Evolutionary conservation across 2,797 vertebrate genomes (phyloP), one percentile per base, ranked within the genome.

Genomic region (Acrossocheilus fasciatus): DNA sequence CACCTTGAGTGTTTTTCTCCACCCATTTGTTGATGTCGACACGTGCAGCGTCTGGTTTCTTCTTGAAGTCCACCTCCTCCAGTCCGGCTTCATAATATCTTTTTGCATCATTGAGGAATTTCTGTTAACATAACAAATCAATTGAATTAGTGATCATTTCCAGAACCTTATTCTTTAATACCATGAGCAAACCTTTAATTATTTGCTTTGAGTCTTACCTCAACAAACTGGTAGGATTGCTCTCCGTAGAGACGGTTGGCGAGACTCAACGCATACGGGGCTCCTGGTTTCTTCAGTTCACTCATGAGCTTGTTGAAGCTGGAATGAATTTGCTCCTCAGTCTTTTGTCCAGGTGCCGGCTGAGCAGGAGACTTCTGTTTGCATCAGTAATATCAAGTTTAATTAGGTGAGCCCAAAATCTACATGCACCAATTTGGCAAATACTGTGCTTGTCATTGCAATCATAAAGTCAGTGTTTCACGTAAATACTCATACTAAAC

Each of bases 181-280:
- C 1, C 30, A 30, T 30, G 2, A 30, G 30, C 30, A 30, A 11
- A 2, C 26, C 5, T 4, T 62, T 4, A 26, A 62, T 5, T 62
- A 62, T 0, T 17, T 17, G 50, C 50, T 52, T 52, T 74, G 70
- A 72, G 23, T 41, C 86, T 95, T 92, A 99, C 98, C 68, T 94
- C 54, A 36, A 96, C 87, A 90, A 98, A 97, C 70, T 96, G 72
- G 89, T 94, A 98, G 0, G 95, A 94, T 83, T 95, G 89, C 77
- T 98, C 97, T 89, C 97, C 97, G 26, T 97, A 98, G 45, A 99
- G 95, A 6, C 96, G 92, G 92, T 96, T 99, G 26, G 97, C 97
- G 0, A 93, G 90, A 82, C 93, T 96, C 89, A 98, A 95, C 68
- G 95, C 64, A 7, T 96, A 97, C 0, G 95, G 93, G 26, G 23